Conservation (phyloP, 2,888 invertebrate genomes). For the Sminthurides aquaticus region DNA sequence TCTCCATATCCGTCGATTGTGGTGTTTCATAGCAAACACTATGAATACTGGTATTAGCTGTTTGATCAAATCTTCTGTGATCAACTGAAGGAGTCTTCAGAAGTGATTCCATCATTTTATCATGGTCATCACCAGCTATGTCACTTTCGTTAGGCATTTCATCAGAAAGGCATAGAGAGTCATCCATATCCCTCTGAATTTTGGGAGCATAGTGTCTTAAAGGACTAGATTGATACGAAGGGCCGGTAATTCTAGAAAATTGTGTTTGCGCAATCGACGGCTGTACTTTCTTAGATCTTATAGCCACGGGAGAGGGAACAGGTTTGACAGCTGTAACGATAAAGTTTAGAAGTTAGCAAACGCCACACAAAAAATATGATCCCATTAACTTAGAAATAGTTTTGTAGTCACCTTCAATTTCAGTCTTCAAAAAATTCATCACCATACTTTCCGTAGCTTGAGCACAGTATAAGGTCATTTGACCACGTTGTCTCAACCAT, state of each 20-base stretch:
- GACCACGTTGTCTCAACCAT: conserved; percentile 5
- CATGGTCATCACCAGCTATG: background rate
- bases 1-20: background rate
- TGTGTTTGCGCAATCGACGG: background rate
- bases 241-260: background rate
- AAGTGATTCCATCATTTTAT: conserved; percentile 16
- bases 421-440: conserved; percentile 19
- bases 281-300: conserved; percentile 9
- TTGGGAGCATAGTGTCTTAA: conserved; percentile 10
- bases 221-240: conserved; percentile 15
- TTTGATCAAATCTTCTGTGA: conserved; percentile 22
- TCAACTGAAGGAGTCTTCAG: conserved; percentile 34
- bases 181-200: background rate
- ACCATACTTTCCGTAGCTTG: conserved; percentile 15
- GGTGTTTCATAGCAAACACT: conserved; percentile 15
- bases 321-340: conserved; percentile 6
- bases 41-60: background rate
- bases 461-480: conserved; percentile 4
- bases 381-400: too few relatives aligned
- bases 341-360: too few relatives aligned
- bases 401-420: conserved; percentile 13
- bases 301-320: background rate
- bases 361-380: too few relatives aligned
- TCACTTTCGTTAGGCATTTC: background rate
- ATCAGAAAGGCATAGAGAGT: background rate